phyloP scores from a whole-genome alignment of 2,797 vertebrate genomes.

The Pseudochromis fuscus region DNA sequence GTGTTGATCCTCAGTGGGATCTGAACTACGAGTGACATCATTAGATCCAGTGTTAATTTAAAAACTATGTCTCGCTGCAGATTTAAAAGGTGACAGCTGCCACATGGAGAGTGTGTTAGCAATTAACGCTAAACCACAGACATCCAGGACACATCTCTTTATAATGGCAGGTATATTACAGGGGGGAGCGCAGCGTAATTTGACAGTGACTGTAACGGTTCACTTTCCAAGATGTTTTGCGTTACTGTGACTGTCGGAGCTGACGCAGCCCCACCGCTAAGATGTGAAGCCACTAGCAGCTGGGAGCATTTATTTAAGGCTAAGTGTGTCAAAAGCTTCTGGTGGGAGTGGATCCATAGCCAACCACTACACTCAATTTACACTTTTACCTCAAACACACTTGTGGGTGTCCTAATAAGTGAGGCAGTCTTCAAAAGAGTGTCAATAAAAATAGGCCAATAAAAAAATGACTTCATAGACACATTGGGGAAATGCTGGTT shows the following conservation, averaged over 20 bases:
- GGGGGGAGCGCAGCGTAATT: constrained; percentile 10
- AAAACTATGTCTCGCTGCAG: not conserved
- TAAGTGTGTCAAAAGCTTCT: constrained; percentile 69
- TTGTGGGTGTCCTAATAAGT: constrained; percentile 64
- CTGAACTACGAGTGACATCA: not conserved
- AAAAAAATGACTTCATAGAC: constrained; percentile 34
- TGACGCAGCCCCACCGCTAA: constrained; percentile 48
- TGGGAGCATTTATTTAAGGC: constrained; percentile 71
- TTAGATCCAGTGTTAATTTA: not conserved
- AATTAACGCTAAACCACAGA: constrained; percentile 29
- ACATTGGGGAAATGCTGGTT: constrained; percentile 1
- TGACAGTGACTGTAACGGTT: constrained; percentile 34
- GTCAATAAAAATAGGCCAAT: constrained; percentile 52
- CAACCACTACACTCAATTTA: constrained; percentile 73
- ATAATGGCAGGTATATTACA: constrained; percentile 28
- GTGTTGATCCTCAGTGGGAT: not conserved
- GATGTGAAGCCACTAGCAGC: constrained; percentile 65
- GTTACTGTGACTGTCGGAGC: constrained; percentile 43
- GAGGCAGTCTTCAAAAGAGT: constrained; percentile 55
- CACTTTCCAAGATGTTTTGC: constrained; percentile 37
- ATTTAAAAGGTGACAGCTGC: constrained; percentile 11
- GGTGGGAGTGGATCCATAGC: constrained; percentile 63
- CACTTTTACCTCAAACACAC: constrained; percentile 75
- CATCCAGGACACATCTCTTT: constrained; percentile 21
- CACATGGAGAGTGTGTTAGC: constrained; percentile 1